These are phyloP conservation scores for Dromaius novaehollandiae DNA, from an alignment of 2,113 vertebrate genomes.

Conservation along the genomic window DNA sequence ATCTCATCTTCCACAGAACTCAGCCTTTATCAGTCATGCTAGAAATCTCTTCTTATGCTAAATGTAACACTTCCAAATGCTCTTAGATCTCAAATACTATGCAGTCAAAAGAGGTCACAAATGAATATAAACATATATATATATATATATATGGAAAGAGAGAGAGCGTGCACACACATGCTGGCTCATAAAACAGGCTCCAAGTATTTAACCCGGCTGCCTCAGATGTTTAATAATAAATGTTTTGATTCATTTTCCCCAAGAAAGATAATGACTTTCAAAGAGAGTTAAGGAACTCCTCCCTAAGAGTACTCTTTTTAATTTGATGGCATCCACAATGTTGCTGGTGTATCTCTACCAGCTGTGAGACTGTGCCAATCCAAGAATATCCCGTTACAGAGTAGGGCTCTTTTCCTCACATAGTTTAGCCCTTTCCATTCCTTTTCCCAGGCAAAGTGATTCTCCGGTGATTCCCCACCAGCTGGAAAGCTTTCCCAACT, in stretches of 20 bases:
- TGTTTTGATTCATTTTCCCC: not conserved
- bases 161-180: too few species aligned
- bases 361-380: not conserved
- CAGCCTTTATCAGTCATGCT: not conserved
- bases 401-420: not conserved
- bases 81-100: not conserved
- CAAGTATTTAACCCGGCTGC: not conserved
- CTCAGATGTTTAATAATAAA: not conserved
- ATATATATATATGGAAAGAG: fast-evolving
- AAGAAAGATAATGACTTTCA: not conserved
- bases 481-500: not conserved
- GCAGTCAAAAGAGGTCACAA: not conserved
- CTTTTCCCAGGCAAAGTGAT: not conserved
- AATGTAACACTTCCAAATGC: not conserved
- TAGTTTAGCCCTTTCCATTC: not conserved
- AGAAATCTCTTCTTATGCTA: not conserved
- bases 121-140: not conserved
- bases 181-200: not conserved
- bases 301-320: not conserved
- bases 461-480: not conserved
- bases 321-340: not conserved
- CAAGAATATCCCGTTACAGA: not conserved
- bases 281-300: not conserved
- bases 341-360: not conserved
- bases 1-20: not conserved